phyloP scores from a whole-genome alignment of 1,140 invertebrate species.

The Drosophila sturtevanti region DNA sequence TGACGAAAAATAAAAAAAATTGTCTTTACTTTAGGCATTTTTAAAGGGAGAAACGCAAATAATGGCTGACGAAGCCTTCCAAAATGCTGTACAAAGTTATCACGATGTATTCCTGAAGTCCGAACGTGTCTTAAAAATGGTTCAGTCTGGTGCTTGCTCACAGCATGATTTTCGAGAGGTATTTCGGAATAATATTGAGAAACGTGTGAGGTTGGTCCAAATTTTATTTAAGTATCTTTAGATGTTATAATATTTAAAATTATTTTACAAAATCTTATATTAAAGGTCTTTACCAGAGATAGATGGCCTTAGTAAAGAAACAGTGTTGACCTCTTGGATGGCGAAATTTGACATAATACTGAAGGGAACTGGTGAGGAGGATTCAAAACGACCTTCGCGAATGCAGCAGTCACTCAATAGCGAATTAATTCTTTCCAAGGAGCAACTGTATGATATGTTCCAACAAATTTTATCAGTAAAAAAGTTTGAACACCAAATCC shows the following conservation, averaged over 20 bases:
- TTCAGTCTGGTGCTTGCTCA: slow-evolving; percentile 97
- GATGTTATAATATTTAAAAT: not conserved
- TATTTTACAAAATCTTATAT: slow-evolving; percentile 35
- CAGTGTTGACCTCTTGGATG: slow-evolving; percentile 99
- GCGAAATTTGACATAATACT: slow-evolving; percentile 99
- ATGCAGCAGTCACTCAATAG: slow-evolving; percentile 95
- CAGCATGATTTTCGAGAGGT: slow-evolving; percentile 99
- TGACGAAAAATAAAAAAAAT: too few relatives aligned
- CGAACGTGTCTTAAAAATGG: slow-evolving; percentile 97
- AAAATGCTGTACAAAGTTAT: slow-evolving; percentile 99
- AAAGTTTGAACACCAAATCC: slow-evolving; percentile 99
- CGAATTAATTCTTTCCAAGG: slow-evolving; percentile 96
- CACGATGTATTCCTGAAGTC: slow-evolving; percentile 98
- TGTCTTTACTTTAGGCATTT: slow-evolving; percentile 92
- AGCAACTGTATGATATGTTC: slow-evolving; percentile 99
- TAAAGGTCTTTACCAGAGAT: slow-evolving; percentile 97
- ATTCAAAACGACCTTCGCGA: slow-evolving; percentile 91
- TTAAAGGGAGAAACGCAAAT: slow-evolving; percentile 98
- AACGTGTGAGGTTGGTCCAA: slow-evolving; percentile 90
- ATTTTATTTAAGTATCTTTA: not conserved
- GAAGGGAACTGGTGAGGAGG: slow-evolving; percentile 94
- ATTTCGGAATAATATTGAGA: slow-evolving; percentile 98
- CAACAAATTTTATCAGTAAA: slow-evolving; percentile 99
- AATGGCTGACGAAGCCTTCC: slow-evolving; percentile 99
- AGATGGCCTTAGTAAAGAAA: slow-evolving; percentile 99